These are phyloP conservation scores for Cactoblastis cactorum DNA, from an alignment of 2,888 invertebrate genomes.

Conservation along the genomic window DNA sequence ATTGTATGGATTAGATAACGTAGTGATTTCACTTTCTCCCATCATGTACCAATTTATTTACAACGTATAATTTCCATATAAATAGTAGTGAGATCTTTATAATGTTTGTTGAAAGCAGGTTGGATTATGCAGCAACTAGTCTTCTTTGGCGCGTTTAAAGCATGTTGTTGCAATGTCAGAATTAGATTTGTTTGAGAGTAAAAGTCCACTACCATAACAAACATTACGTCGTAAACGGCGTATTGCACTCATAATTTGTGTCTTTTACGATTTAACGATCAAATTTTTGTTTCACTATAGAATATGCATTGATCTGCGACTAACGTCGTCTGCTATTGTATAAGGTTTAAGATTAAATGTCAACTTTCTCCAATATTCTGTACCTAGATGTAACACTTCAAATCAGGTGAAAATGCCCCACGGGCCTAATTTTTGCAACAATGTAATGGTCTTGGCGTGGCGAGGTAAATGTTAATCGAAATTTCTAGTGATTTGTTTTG, in stretches of 20 bases:
- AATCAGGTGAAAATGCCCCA: conserved; percentile 8
- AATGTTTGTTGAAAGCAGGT: not conserved
- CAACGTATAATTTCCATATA: not conserved
- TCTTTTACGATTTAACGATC: not conserved
- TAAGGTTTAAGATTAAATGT: not conserved
- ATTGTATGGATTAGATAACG: not conserved
- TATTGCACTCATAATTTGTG: not conserved
- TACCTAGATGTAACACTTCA: not conserved
- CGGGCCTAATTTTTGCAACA: conserved; percentile 2
- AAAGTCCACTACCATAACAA: conserved; percentile 1
- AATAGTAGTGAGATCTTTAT: conserved; percentile 1
- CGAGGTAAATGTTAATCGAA: conserved; percentile 7
- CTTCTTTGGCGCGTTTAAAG: not conserved
- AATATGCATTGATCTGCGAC: not conserved
- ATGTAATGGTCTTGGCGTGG: conserved; percentile 4
- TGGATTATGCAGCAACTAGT: not conserved
- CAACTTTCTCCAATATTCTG: conserved; percentile 5
- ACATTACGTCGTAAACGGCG: not conserved
- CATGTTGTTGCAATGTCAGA: not conserved
- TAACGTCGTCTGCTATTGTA: not conserved
- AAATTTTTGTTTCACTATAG: not conserved
- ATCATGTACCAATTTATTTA: not conserved
- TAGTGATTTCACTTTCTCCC: not conserved
- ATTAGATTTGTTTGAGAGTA: not conserved
- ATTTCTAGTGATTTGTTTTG: not conserved